Conservation (phyloP, 2,888 invertebrate species). For the Eurytoma adleriae region DNA sequence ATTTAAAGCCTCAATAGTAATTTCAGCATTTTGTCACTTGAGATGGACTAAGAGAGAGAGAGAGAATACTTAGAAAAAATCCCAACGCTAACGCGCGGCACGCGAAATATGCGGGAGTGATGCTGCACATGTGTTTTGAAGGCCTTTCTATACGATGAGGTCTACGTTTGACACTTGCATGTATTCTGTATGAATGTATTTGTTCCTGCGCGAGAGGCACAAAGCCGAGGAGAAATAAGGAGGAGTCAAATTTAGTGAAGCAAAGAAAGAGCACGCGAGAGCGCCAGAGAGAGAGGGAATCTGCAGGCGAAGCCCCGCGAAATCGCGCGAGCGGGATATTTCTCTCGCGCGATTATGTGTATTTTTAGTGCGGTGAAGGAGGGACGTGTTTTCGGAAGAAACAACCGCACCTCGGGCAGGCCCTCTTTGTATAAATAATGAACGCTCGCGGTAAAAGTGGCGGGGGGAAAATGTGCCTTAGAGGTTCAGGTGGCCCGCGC, state of each 20-base stretch:
- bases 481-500: constrained; percentile 41
- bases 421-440: constrained; percentile 49
- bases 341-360: constrained; percentile 18
- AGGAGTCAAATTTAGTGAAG: constrained; percentile 48
- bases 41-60: neutral
- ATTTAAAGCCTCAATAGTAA: neutral
- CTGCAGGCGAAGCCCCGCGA: neutral
- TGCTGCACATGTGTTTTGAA: constrained; percentile 52
- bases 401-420: constrained; percentile 30
- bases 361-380: neutral
- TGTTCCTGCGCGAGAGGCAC: constrained; percentile 33
- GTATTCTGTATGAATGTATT: constrained; percentile 24
- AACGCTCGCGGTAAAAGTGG: constrained; percentile 14
- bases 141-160: constrained; percentile 34
- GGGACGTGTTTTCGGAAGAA: constrained; percentile 54
- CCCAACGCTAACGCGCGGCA: constrained; percentile 12
- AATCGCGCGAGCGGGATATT: constrained; percentile 39
- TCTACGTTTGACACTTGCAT: neutral
- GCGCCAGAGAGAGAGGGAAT: neutral
- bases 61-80: neutral
- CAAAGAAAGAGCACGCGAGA: neutral
- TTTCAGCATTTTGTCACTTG: neutral
- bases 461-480: neutral
- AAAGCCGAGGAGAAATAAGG: neutral
- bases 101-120: constrained; percentile 43